Conservation (phyloP, 1,140 invertebrate genomes). For the Dreissena rostriformis region DNA sequence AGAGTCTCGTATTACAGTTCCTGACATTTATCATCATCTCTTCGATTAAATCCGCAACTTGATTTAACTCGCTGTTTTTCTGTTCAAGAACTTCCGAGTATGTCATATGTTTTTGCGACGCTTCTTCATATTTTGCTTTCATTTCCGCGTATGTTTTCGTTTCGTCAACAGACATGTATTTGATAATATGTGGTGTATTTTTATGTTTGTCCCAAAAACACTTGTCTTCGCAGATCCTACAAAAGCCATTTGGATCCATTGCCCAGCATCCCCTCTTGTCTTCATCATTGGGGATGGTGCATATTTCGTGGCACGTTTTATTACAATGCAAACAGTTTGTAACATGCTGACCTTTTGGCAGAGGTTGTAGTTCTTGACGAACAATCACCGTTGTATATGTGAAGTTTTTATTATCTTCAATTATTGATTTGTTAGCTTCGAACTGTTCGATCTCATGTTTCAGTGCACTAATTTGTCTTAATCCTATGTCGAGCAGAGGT, state of each 20-base stretch:
- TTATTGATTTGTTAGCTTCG: constrained; percentile 25
- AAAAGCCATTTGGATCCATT: constrained; percentile 10
- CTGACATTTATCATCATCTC: not conserved
- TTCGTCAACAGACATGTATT: not conserved
- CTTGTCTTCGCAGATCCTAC: constrained; percentile 9
- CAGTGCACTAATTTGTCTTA: constrained; percentile 18
- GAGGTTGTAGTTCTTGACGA: not conserved
- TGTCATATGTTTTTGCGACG: not conserved
- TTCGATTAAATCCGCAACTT: not conserved
- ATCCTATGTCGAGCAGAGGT: constrained; percentile 5
- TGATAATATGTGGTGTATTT: constrained; percentile 30
- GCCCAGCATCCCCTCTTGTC: not conserved
- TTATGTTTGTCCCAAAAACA: constrained; percentile 37
- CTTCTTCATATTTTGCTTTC: constrained; percentile 11
- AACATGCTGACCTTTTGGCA: constrained; percentile 36
- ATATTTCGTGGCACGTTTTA: constrained; percentile 51
- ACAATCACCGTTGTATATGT: constrained; percentile 7
- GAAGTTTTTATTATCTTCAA: constrained; percentile 54
- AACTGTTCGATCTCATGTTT: constrained; percentile 18
- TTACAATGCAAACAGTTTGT: constrained; percentile 56
- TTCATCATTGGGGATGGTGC: constrained; percentile 1
- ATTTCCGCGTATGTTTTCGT: constrained; percentile 14
- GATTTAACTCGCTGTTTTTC: constrained; percentile 4
- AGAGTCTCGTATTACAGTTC: constrained; percentile 1
- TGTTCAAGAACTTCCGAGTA: not conserved